Percentiles rank a stretch among this genome's conserved stretches.
phyloP scores from a whole-genome alignment of 30 jellyfish, hydroid and myxozoan genomes.

The Chironex yamaguchii region DNA sequence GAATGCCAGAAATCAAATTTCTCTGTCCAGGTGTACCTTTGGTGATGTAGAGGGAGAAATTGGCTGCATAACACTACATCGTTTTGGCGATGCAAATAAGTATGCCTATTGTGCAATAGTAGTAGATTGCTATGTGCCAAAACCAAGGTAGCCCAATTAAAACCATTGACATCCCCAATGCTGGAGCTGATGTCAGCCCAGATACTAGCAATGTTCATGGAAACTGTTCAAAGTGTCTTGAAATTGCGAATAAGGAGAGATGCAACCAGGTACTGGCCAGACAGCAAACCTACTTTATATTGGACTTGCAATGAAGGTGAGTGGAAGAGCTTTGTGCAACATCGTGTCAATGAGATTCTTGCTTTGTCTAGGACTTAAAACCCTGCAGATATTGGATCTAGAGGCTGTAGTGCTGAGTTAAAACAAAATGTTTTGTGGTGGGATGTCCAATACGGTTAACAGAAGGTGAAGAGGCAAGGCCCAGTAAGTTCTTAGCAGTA shows the following conservation, averaged over 20 bases:
- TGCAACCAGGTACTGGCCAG: no score
- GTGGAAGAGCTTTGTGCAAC: constrained; percentile 32
- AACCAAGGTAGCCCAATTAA: constrained; percentile 52
- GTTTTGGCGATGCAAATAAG: no score
- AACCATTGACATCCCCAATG: not conserved
- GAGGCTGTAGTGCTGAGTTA: not conserved
- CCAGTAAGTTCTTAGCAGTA: not conserved
- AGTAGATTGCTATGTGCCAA: constrained; percentile 12
- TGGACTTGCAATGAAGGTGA: constrained; percentile 46
- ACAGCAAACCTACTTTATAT: no score
- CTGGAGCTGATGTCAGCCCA: constrained; percentile 57
- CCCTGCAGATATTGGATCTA: constrained; percentile 66
- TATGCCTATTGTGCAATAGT: no score
- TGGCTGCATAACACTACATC: no score
- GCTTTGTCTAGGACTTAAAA: constrained; percentile 14
- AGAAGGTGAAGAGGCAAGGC: constrained; percentile 32
- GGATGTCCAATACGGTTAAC: constrained; percentile 20
- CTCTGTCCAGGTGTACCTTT: no score
- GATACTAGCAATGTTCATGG: constrained; percentile 4
- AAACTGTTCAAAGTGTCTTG: constrained; percentile 1
- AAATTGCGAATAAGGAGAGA: not conserved
- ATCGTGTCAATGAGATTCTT: constrained; percentile 32
- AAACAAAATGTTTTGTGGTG: constrained; percentile 21
- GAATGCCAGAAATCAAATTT: no score
- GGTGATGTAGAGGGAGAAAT: no score